Base-by-base conservation (phyloP, 2,888 invertebrate species). In the Drosophila kambysellisi region DNA sequence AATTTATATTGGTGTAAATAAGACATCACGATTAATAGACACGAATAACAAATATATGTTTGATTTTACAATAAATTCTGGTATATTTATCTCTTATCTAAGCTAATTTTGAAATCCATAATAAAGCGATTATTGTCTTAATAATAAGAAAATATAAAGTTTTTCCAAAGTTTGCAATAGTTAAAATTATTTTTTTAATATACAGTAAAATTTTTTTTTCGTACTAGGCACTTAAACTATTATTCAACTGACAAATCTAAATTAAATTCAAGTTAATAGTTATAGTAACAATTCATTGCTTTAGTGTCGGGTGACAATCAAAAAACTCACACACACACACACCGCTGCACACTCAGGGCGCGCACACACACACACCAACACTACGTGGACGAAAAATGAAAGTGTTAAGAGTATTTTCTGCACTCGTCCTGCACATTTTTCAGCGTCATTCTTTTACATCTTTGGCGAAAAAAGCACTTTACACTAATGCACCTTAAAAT, bases 401-500 rank as follows among this genome's bases (percentile, higher is more conserved):
- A 82, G 88, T 90, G 85, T 85, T 88, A 80, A 85, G 80, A 85
- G 86, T 75, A 79, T 83, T 86, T 90, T 76, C 39, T 81, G 74
- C 79, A 70, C 75, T 87, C 74, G 69, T 68, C 67, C 68, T 68
- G 81, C 70, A 78, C 89, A 88, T 87, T 82, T 83, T 81, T 74
- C 74, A 68, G 66, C 87, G 66, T 77, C 70, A 72, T 81, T 83
- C 73, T 65, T 74, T 80, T 58, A 70, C 71, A 74, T 81, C 73
- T 83, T 83, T 56, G 82, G 87, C 69, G 83, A 63, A 72, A 87
- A 90, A 88, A 88, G 84, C 88, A 88, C 88, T 88, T 90, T 90
- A 75, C 88, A 89, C 88, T 88, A 88, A 88, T 88, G 88, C 88
- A 88, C 88, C 88, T 88, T 85, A 84, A 90, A 90, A 89, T 89